Base-by-base conservation (phyloP, 2,888 invertebrate genomes). In the Pyrocoelia pectoralis region DNA sequence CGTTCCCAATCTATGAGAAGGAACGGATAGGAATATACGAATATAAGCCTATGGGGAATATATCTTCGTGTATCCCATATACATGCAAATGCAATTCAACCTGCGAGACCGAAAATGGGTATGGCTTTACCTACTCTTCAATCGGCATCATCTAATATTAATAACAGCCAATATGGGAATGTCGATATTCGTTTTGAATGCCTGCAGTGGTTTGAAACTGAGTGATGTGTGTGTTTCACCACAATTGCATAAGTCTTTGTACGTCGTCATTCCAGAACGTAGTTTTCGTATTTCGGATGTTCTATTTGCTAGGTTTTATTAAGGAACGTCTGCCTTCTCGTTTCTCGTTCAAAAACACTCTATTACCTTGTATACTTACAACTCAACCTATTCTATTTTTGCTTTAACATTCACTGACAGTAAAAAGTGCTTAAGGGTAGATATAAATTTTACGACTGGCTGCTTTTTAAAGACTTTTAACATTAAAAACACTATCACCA, bases 31-130 rank as follows among this genome's bases (percentile, higher is more conserved):
- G 60, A 65, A 65, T 58, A 65, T 65, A 54, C 54, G 65, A 57
- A 61, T 65, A 60, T 65, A 66, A 56, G 68, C 62, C 68, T 65
- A 65, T 56, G 41, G 70, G 71, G 71, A 68, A 71, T 70, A 71
- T 70, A 69, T 69, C 65, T 72, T 70, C 65, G 67, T 70, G 69
- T 70, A 72, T 73, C 71, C 77, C 73, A 79, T 79, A 77, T 79
- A 78, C 78, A 80, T 80, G 79, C 78, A 79, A 80, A 79, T 79
- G 78, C 78, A 77, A 78, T 79, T 72, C 75, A 72, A 73, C 70
- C 73, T 73, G 73, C 70, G 73, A 70, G 69, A 71, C 73, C 72
- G 71, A 73, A 77, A 77, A 77, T 76, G 76, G 74, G 74, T 74
- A 75, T 59, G 66, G 63, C 69, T 67, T 46, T 62, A 67, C 63